Evolutionary conservation across 2,797 vertebrate genomes (phyloP).

Genomic region (Psittacula echo): DNA sequence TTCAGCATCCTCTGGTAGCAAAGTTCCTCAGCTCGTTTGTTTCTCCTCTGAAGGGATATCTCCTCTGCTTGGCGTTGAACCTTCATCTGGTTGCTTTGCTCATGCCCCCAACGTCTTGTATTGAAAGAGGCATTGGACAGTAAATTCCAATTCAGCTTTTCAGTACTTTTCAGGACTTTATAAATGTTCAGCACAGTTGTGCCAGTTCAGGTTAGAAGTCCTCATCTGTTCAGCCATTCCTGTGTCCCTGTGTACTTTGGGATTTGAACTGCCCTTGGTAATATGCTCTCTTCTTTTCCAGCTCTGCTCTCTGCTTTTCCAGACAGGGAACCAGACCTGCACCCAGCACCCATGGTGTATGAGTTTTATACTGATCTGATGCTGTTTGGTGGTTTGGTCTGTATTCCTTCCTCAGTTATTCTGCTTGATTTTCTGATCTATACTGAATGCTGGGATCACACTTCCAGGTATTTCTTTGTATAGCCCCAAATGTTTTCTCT

Average conservation of each 20-base stretch:
- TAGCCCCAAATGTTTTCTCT: constrained; percentile 43
- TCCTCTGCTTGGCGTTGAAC: background rate
- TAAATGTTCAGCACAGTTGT: background rate
- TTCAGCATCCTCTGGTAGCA: background rate
- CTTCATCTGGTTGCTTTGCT: background rate
- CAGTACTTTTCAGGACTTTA: background rate
- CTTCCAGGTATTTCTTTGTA: constrained; percentile 33
- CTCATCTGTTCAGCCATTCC: background rate
- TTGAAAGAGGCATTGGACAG: background rate
- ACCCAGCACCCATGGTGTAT: background rate
- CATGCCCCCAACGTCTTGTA: background rate
- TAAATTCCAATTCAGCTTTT: background rate
- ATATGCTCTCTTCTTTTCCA: background rate
- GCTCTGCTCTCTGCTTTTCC: background rate
- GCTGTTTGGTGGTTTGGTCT: background rate
- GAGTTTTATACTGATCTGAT: background rate
- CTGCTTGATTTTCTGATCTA: background rate
- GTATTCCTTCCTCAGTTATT: background rate
- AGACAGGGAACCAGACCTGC: background rate
- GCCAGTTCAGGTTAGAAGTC: background rate
- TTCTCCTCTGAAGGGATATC: background rate
- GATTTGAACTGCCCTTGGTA: background rate
- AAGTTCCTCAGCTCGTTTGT: background rate
- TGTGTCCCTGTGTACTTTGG: background rate
- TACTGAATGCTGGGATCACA: constrained; percentile 3